A percentile compares a stretch with the other conserved stretches of the same genome.
Conservation (phyloP, 2,888 invertebrate genomes). For the Leucoma salicis region DNA sequence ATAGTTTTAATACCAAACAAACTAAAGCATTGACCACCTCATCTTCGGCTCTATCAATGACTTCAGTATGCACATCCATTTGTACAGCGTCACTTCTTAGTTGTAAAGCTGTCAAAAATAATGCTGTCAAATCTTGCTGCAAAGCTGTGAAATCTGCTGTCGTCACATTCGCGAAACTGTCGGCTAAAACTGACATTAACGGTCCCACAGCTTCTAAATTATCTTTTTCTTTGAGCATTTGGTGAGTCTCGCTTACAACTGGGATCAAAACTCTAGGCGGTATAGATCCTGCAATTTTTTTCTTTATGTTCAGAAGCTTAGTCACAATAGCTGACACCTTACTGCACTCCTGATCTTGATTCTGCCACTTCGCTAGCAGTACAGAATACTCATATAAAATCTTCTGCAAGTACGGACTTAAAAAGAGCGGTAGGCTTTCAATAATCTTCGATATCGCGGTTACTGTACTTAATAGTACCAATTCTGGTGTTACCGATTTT, state of each 20-base stretch:
- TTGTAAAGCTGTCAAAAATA: conserved; percentile 88
- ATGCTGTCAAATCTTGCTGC: conserved; percentile 85
- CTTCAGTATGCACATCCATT: conserved; percentile 47
- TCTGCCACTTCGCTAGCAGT: conserved; percentile 78
- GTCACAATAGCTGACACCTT: conserved; percentile 79
- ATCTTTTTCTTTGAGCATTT: conserved; percentile 80
- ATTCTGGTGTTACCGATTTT: conserved; percentile 81
- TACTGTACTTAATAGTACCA: conserved; percentile 87
- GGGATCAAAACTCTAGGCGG: conserved; percentile 90
- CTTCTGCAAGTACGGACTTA: conserved; percentile 92
- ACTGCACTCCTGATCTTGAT: conserved; percentile 67
- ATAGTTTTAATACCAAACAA: conserved; percentile 91
- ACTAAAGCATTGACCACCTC: conserved; percentile 90
- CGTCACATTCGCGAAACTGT: conserved; percentile 85
- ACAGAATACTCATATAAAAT: conserved; percentile 85
- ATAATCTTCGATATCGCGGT: conserved; percentile 92
- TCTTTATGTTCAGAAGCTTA: conserved; percentile 83
- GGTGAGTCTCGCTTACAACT: conserved; percentile 85
- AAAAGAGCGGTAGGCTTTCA: conserved; percentile 90
- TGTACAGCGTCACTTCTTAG: conserved; percentile 82
- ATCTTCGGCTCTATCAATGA: conserved; percentile 85
- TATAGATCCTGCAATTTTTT: conserved; percentile 86
- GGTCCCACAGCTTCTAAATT: conserved; percentile 84
- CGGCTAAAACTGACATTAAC: conserved; percentile 89
- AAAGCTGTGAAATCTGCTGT: conserved; percentile 85